Conservation (phyloP, 2,797 vertebrate species). For the Oreortyx pictus region DNA sequence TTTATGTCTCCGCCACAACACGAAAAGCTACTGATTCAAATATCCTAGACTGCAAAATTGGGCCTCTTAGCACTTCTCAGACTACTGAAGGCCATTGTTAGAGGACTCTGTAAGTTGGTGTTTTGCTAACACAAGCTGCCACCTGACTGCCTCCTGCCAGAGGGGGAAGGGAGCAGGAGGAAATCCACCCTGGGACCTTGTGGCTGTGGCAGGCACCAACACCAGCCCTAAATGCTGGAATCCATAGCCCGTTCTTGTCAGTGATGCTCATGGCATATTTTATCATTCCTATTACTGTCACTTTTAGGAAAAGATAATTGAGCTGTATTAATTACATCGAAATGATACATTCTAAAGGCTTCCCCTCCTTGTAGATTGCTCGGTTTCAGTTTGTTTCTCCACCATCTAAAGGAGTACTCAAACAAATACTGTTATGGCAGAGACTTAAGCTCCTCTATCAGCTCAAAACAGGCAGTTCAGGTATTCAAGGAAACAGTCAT, state of each 20-base stretch:
- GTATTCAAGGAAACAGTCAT: not conserved
- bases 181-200: not conserved
- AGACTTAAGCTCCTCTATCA: not conserved
- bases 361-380: not conserved
- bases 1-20: slow-evolving; percentile 26
- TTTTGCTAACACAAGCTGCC: slow-evolving; percentile 22
- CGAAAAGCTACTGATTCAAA: slow-evolving; percentile 65
- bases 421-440: not conserved
- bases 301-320: not conserved
- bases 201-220: not conserved
- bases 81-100: slow-evolving; percentile 49
- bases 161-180: not conserved
- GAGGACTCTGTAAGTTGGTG: slow-evolving; percentile 38
- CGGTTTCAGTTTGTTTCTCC: not conserved
- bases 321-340: not conserved
- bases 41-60: slow-evolving; percentile 51
- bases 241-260: not conserved
- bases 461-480: not conserved
- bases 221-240: not conserved
- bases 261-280: not conserved
- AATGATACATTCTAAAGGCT: not conserved
- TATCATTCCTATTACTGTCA: not conserved
- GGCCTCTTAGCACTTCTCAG: slow-evolving; percentile 18
- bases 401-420: not conserved
- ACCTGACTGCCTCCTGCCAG: not conserved